phyloP scores from a whole-genome alignment of 2,113 vertebrate species.

The Tragelaphus imberbis region DNA sequence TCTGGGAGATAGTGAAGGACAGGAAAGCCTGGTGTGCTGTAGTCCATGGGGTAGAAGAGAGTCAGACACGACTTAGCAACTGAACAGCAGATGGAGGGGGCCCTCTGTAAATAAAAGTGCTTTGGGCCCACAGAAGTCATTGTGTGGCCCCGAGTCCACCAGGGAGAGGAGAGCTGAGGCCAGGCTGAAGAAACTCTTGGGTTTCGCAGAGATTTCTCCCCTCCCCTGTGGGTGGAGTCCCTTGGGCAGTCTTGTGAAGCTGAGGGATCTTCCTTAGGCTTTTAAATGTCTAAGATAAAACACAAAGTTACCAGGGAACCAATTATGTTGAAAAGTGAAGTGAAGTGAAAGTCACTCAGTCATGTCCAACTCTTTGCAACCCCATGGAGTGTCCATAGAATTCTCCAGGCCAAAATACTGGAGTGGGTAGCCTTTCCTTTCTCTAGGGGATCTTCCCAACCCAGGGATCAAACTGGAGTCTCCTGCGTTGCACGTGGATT shows the following conservation, averaged over 20 bases:
- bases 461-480: not conserved
- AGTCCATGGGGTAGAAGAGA: not conserved
- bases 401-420: not conserved
- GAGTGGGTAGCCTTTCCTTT: not conserved
- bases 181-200: not conserved
- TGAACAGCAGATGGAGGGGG: not conserved
- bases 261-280: not conserved
- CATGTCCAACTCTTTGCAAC: not conserved
- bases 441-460: not conserved
- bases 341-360: not conserved
- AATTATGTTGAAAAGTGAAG: not conserved
- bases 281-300: conserved; percentile 9
- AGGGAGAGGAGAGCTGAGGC: not conserved
- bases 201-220: not conserved
- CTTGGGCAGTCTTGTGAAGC: not conserved
- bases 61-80: not conserved
- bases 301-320: not conserved
- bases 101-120: not conserved
- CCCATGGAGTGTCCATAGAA: not conserved
- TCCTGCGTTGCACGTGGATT: not conserved
- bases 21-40: not conserved
- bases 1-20: not conserved
- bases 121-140: not conserved
- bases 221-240: not conserved
- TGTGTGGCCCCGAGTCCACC: not conserved